A percentile compares a stretch with the other conserved stretches of the same genome.
Conservation (phyloP, 2,113 vertebrate species). For the Cyanoramphus novaezelandiae region DNA sequence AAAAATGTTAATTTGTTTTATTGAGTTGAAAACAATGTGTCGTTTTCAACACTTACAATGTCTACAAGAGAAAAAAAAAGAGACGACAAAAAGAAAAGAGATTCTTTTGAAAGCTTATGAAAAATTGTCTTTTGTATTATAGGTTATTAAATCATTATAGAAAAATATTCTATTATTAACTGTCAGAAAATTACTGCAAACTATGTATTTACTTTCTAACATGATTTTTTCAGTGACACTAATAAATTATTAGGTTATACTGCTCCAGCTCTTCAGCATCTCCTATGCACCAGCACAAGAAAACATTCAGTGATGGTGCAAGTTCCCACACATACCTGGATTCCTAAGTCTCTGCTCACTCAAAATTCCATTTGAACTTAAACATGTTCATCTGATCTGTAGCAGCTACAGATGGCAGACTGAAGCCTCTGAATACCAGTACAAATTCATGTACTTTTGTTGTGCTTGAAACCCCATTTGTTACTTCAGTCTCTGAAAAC, state of each 20-base stretch:
- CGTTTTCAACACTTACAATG: background rate
- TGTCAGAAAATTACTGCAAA: background rate
- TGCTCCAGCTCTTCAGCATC: background rate
- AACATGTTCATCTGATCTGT: background rate
- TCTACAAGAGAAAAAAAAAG: background rate
- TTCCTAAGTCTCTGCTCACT: background rate
- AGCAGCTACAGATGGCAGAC: background rate
- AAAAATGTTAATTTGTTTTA: background rate
- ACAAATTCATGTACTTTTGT: background rate
- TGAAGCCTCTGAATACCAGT: rapidly evolving
- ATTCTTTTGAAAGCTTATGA: background rate
- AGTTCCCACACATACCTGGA: background rate
- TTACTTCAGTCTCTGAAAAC: background rate
- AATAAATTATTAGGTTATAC: background rate
- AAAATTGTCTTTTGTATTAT: background rate
- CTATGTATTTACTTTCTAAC: background rate
- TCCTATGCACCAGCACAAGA: background rate
- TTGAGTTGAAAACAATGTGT: background rate
- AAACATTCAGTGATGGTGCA: background rate
- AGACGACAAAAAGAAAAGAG: background rate
- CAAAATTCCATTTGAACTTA: background rate
- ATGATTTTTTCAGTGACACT: background rate
- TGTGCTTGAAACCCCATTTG: background rate
- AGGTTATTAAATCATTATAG: background rate
- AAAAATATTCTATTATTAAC: background rate